These are phyloP conservation scores for Psephotus haematonotus DNA, from an alignment of 2,113 vertebrate species.

Conservation along the genomic window DNA sequence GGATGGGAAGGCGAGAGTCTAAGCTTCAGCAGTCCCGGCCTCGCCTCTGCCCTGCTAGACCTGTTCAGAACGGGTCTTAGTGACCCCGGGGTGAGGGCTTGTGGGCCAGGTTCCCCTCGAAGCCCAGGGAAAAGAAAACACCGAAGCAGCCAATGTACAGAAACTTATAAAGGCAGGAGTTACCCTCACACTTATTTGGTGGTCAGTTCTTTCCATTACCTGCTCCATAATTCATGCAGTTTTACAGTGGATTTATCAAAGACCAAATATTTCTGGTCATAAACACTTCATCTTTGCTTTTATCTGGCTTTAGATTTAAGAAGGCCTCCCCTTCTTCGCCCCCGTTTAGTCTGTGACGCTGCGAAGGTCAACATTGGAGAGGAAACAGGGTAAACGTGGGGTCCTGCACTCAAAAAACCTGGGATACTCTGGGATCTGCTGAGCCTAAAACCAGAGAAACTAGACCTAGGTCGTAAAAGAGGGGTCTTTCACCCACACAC, in stretches of 20 bases:
- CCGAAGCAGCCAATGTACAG: neutral
- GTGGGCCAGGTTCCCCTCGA: neutral
- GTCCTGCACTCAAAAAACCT: neutral
- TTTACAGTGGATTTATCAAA: conserved; percentile 73
- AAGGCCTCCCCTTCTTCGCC: neutral
- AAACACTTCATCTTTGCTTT: conserved; percentile 70
- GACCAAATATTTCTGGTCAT: conserved; percentile 55
- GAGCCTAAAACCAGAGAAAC: neutral
- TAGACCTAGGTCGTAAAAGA: neutral
- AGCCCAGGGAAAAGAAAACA: neutral
- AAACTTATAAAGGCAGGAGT: neutral
- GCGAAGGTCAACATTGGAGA: neutral
- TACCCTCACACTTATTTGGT: neutral
- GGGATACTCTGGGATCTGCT: neutral
- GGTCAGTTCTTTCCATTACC: conserved; percentile 46
- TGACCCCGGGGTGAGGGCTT: neutral
- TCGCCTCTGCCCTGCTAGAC: neutral
- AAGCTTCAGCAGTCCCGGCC: neutral
- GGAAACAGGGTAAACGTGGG: neutral
- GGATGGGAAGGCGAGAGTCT: neutral
- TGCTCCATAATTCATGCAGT: conserved; percentile 47
- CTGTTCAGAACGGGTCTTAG: neutral
- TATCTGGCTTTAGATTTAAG: conserved; percentile 55
- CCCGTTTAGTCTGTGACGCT: neutral
- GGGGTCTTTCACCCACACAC: neutral